Percentiles rank a stretch among this genome's conserved stretches.
Evolutionary conservation across 37 sponge, comb jelly and placozoan genomes (phyloP).

Genomic region (Chondrilla cf. caribensis): DNA sequence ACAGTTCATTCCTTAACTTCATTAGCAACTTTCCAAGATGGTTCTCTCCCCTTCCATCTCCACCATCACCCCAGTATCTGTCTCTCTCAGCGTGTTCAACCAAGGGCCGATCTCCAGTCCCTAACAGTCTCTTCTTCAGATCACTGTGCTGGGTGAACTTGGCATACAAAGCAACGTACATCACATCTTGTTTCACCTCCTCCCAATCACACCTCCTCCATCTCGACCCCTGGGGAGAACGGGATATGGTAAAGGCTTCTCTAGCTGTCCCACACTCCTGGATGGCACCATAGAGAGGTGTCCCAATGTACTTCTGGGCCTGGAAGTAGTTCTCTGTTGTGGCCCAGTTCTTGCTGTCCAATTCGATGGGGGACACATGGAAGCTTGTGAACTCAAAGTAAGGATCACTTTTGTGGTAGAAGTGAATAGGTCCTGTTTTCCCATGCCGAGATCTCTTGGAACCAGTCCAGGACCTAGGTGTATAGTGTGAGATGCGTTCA

Average conservation of each 20-base stretch:
- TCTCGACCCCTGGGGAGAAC: conserved; percentile 25
- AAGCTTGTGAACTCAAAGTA: conserved; percentile 79
- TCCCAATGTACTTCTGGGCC: conserved; percentile 70
- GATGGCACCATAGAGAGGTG: conserved; percentile 35
- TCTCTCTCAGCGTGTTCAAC: conserved; percentile 52
- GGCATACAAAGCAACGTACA: conserved; percentile 49
- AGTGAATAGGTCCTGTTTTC: conserved; percentile 35
- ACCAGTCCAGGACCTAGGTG: no score
- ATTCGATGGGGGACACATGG: not conserved
- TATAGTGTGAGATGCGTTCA: no score
- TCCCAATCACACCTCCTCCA: conserved; percentile 66
- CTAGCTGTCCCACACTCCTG: conserved; percentile 17
- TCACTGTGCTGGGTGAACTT: conserved; percentile 54
- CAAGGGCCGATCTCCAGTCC: conserved; percentile 28
- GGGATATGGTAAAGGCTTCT: conserved; percentile 54
- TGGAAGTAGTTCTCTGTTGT: conserved; percentile 76
- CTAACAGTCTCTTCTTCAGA: conserved; percentile 18
- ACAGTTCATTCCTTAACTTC: conserved; percentile 16
- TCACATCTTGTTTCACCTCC: conserved; percentile 44
- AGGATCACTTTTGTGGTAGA: conserved; percentile 54
- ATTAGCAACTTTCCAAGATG: conserved; percentile 40
- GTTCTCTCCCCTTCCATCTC: conserved; percentile 58
- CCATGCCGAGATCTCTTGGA: no score
- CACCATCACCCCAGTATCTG: conserved; percentile 70
- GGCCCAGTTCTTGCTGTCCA: conserved; percentile 43